Evolutionary conservation across 1,140 invertebrate species (phyloP), one percentile per base, ranked within the genome.

Genomic region (Mercenaria mercenaria): DNA sequence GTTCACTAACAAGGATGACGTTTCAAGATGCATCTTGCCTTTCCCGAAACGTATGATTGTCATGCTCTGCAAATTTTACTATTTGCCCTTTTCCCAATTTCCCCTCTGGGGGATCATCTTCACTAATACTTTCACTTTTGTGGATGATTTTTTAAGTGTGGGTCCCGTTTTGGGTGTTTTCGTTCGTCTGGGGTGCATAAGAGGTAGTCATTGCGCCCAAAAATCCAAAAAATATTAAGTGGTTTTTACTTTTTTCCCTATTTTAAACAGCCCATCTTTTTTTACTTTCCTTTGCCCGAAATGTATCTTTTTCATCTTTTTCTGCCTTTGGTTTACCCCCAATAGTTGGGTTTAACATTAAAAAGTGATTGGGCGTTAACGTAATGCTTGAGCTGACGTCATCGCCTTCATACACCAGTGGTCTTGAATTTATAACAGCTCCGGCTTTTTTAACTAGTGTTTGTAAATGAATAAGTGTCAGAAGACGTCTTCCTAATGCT

Each of bases 181-280:
- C n/a, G 13, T 67, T 52, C 77, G 47, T 89, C 87, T 20, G 61
- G 0, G 8, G 82, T n/a, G 69, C 64, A 81, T 41, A 74, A 10
- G 0, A 89, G 34, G 82, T 89, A 89, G 23, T 89, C 87, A 50
- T 89, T 50, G 37, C 50, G 34, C 87, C 76, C 79, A 13, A 69
- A 69, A 47, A 56, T 64, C 59, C 61, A 88, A 56, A 88, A 88
- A 26, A 23, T 23, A n/a, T 74, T n/a, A 29, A 89, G 23, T 1
- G 39, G 18, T 61, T 23, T 59, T 41, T 89, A 80, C 88, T 67
- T 89, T 89, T 37, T 84, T 61, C 81, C 87, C 81, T 20, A 56
- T 74, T 18, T 56, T 43, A 20, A 89, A 20, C 34, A 89, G 52
- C 52, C 77, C 77, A 39, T 67, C 39, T 6, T 1, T n/a, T 43